Evolutionary conservation across 2,888 invertebrate genomes (phyloP), one percentile per base, ranked within the genome.

Genomic region (Nemurella pictetii): DNA sequence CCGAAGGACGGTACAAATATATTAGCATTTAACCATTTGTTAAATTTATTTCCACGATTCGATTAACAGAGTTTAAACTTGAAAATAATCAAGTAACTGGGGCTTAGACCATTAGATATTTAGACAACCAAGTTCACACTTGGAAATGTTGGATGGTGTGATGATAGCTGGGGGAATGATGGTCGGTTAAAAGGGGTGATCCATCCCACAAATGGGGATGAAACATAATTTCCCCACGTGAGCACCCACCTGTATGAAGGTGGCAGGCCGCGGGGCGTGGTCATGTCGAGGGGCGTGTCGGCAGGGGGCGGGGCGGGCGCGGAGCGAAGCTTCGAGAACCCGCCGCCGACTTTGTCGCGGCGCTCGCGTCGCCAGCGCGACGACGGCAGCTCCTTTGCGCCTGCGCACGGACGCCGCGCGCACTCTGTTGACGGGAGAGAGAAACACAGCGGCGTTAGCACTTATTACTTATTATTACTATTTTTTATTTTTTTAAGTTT

Each of bases 281-380:
- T 55, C 94, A 94, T 94, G 89, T 94, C 94, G 83, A 94, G 91
- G 0, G 94, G 94, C 0, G 92, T 91, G 88, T 93, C 93, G 83
- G 73, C 73, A 9, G 77, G 72, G 35, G 83, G 32, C 72, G 83
- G 55, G 29, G 15, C 72, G 0, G 3, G 26, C 55, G 55, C 3
- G n/a, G 29, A 27, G 36, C 84, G 81, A 30, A 30, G 84, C 80
- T 80, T 80, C 78, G 84, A 15, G 80, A 81, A 73, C 15, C 80
- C 80, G 28, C 81, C 85, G 80, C 84, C 32, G 27, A 84, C 85
- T 78, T 90, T 89, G 84, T 91, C 90, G 29, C 95, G 92, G 73
- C 95, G 92, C 87, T 95, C 95, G 83, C 95, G 92, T 86, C 95
- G 93, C 95, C 95, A 95, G 90, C 95, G 94, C 84, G 94, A 93